These are phyloP conservation scores for Gymnarchus niloticus DNA, from an alignment of 2,113 vertebrate genomes.

Conservation along the genomic window DNA sequence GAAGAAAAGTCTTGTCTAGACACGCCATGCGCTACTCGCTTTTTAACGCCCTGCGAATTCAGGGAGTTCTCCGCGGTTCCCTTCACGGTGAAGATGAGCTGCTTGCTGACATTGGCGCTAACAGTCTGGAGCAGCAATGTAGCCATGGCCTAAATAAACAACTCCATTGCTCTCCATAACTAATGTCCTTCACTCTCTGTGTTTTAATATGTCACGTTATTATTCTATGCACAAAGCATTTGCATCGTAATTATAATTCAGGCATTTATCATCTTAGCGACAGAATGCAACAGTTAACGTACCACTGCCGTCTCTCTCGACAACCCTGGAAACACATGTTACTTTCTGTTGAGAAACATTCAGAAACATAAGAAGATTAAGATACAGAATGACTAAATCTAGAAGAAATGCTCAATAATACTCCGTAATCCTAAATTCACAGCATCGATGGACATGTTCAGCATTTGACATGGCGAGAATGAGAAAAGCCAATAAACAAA, in stretches of 20 bases:
- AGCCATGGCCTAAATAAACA: neutral
- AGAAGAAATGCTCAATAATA: neutral
- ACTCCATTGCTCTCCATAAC: neutral
- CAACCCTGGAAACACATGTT: too few species aligned
- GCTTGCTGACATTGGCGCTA: neutral
- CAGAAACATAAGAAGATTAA: neutral
- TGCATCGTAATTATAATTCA: neutral
- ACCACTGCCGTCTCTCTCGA: neutral
- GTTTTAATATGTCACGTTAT: neutral
- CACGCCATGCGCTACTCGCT: neutral
- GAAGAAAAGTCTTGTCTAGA: slow-evolving; percentile 9
- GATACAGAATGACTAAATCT: neutral
- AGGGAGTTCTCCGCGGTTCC: neutral
- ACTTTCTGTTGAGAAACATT: neutral
- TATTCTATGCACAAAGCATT: neutral
- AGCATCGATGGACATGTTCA: neutral
- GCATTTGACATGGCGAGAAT: neutral
- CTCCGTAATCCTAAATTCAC: neutral
- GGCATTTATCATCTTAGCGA: neutral
- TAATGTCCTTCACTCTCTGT: neutral
- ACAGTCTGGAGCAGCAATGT: neutral
- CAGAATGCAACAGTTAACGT: neutral
- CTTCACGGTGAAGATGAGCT: neutral
- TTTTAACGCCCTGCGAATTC: neutral
- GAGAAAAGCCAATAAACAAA: neutral